Evolutionary conservation across 2,888 invertebrate genomes (phyloP).

Genomic region (Isoperla grammatica): DNA sequence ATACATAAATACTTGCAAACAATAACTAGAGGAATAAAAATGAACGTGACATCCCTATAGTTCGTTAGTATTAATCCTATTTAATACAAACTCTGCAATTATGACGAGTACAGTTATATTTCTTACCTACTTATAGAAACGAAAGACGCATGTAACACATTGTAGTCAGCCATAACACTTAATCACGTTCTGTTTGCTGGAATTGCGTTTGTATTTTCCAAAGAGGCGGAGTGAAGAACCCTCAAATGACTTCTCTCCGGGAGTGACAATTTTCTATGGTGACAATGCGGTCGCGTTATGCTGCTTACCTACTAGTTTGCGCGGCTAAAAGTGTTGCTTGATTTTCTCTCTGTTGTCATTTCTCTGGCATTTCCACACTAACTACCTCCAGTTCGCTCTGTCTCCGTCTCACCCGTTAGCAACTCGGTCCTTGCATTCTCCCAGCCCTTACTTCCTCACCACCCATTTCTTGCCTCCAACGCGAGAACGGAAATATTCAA

Average conservation of each 20-base stretch:
- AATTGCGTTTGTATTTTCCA: not conserved
- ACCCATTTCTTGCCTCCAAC: conserved; percentile 32
- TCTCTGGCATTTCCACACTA: conserved; percentile 22
- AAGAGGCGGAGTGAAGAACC: conserved; percentile 6
- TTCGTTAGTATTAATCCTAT: too few species aligned
- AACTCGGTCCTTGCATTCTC: conserved; percentile 21
- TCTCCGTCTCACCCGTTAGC: conserved; percentile 5
- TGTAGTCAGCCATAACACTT: too few species aligned
- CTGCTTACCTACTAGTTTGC: conserved; percentile 21
- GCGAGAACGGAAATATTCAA: conserved; percentile 46
- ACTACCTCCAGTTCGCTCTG: conserved; percentile 14
- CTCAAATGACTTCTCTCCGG: conserved; percentile 2
- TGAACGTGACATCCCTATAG: too few species aligned
- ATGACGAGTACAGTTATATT: too few species aligned
- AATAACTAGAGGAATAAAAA: too few species aligned
- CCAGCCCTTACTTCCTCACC: conserved; percentile 31
- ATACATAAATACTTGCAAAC: too few species aligned
- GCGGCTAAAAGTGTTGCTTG: conserved; percentile 22
- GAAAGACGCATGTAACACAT: too few species aligned
- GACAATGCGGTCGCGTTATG: conserved; percentile 18
- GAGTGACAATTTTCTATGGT: conserved; percentile 17
- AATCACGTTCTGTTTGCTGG: too few species aligned
- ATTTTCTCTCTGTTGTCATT: conserved; percentile 25
- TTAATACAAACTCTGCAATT: too few species aligned
- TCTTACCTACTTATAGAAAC: too few species aligned